A percentile compares a stretch with the other conserved stretches of the same genome.
Conservation (phyloP, 2,113 vertebrate species). For the Podarcis raffonei region DNA sequence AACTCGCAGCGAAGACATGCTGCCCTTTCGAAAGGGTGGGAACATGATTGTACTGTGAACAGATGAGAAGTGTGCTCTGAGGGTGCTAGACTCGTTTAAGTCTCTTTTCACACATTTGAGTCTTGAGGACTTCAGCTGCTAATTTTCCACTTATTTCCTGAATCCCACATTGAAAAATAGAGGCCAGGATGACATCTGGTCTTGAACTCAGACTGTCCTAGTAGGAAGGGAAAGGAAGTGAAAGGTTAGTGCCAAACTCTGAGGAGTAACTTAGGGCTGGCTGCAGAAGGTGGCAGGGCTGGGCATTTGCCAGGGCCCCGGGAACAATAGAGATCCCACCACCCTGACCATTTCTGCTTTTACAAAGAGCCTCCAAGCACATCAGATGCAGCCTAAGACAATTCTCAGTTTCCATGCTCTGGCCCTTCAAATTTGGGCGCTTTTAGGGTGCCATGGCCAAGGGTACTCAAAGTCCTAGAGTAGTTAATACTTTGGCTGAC, state of each 20-base stretch:
- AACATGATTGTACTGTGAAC: slow-evolving; percentile 57
- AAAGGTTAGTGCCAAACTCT: not conserved
- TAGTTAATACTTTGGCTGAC: too few species aligned
- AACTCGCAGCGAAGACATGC: slow-evolving; percentile 61
- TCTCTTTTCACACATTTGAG: slow-evolving; percentile 64
- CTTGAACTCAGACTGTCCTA: not conserved
- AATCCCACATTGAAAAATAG: slow-evolving; percentile 59
- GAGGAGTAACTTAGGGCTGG: too few species aligned
- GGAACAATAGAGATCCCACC: too few species aligned
- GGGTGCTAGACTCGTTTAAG: slow-evolving; percentile 69
- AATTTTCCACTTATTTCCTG: slow-evolving; percentile 66
- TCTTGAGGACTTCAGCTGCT: slow-evolving; percentile 64
- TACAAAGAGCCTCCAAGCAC: too few species aligned
- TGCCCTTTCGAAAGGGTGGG: slow-evolving; percentile 63
- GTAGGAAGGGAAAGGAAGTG: not conserved
- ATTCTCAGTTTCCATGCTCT: too few species aligned
- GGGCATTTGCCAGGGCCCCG: too few species aligned
- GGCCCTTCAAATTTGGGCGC: too few species aligned
- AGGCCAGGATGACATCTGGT: not conserved
- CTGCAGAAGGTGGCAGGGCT: too few species aligned
- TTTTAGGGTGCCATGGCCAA: too few species aligned
- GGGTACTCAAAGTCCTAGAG: too few species aligned
- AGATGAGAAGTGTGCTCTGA: slow-evolving; percentile 67
- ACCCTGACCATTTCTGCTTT: too few species aligned
- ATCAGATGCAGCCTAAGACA: too few species aligned